These are phyloP conservation scores for Macaria liturata DNA, from an alignment of 2,888 invertebrate genomes.

Conservation along the genomic window DNA sequence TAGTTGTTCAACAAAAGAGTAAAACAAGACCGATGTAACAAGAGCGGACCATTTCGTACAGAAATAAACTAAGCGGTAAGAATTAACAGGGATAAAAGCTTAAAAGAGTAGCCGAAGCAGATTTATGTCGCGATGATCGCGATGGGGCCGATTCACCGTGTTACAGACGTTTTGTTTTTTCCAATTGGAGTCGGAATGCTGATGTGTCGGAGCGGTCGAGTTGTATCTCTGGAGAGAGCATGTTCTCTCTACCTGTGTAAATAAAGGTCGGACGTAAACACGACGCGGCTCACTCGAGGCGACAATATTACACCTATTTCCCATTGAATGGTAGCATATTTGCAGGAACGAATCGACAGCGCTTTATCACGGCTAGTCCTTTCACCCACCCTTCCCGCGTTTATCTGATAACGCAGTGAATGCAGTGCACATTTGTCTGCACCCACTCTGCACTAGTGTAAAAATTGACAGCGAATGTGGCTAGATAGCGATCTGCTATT, in stretches of 20 bases:
- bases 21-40: slow-evolving; percentile 71
- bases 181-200: slow-evolving; percentile 56
- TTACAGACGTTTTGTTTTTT: slow-evolving; percentile 67
- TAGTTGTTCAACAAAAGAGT: slow-evolving; percentile 80
- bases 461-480: slow-evolving; percentile 78
- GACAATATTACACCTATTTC: slow-evolving; percentile 69
- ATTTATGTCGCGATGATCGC: slow-evolving; percentile 81
- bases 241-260: slow-evolving; percentile 31
- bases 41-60: slow-evolving; percentile 76
- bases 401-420: slow-evolving; percentile 79
- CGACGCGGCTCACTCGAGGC: slow-evolving; percentile 47
- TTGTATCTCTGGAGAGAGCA: slow-evolving; percentile 31
- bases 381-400: slow-evolving; percentile 73
- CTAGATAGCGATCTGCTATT: slow-evolving; percentile 79
- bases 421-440: slow-evolving; percentile 76
- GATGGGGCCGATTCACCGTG: slow-evolving; percentile 75
- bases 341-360: slow-evolving; percentile 75
- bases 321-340: slow-evolving; percentile 72
- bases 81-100: slow-evolving; percentile 82
- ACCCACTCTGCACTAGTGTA: slow-evolving; percentile 76
- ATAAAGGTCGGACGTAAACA: slow-evolving; percentile 26
- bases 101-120: slow-evolving; percentile 82
- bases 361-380: slow-evolving; percentile 69
- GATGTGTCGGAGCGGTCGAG: slow-evolving; percentile 47
- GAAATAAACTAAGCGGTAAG: slow-evolving; percentile 83